Conservation (phyloP, 2,888 invertebrate species). For the Dicranocentrus wangi region DNA sequence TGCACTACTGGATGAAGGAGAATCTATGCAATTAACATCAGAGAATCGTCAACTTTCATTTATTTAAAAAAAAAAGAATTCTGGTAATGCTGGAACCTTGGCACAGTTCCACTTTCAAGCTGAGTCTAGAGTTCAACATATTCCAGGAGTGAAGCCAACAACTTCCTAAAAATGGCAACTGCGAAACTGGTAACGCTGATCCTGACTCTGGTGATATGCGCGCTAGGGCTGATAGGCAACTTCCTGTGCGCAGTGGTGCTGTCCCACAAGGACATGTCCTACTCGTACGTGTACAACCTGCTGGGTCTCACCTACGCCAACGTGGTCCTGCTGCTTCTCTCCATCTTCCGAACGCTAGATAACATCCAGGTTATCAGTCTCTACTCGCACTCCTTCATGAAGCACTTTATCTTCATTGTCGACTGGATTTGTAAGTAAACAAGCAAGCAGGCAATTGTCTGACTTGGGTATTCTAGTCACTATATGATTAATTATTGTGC, state of each 20-base stretch:
- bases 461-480: not conserved
- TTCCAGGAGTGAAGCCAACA: no score
- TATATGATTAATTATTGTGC: no score
- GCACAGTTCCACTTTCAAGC: no score
- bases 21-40: no score
- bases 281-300: constrained; percentile 24
- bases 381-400: no score
- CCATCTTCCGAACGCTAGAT: constrained; percentile 16
- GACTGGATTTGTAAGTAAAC: constrained; percentile 59
- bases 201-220: constrained; percentile 26
- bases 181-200: constrained; percentile 1
- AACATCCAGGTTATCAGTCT: constrained; percentile 18
- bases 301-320: constrained; percentile 31
- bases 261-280: constrained; percentile 16
- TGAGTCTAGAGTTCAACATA: no score
- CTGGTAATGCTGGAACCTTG: no score
- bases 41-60: no score
- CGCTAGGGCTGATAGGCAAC: constrained; percentile 30
- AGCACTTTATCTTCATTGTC: constrained; percentile 39
- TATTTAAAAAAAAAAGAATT: no score
- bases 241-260: constrained; percentile 14
- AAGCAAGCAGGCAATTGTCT: not conserved
- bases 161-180: no score
- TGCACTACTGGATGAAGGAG: no score
- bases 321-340: constrained; percentile 14